phyloP scores from a whole-genome alignment of 2,888 invertebrate genomes.

The Epistrophe eligans region DNA sequence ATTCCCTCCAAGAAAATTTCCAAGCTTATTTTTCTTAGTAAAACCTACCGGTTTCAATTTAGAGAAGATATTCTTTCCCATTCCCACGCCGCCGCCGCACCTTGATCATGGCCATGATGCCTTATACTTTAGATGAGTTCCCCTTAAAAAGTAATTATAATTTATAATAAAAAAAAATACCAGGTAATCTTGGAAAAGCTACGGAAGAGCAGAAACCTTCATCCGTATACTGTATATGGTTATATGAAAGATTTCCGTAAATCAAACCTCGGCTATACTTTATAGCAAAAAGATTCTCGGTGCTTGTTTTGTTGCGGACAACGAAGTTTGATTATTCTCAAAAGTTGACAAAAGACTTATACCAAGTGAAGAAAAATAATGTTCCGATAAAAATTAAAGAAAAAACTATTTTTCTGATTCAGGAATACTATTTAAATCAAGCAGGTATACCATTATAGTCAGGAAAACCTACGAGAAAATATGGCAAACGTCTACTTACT shows the following conservation, averaged over 20 bases:
- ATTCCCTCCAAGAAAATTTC: not conserved
- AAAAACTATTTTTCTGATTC: too few species aligned
- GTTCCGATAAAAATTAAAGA: too few species aligned
- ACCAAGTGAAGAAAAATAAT: too few species aligned
- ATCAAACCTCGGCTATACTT: not conserved
- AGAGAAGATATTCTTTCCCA: not conserved
- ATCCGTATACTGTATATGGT: not conserved
- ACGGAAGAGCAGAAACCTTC: not conserved
- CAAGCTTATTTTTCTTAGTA: not conserved
- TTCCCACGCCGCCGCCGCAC: too few species aligned
- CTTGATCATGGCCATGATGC: not conserved
- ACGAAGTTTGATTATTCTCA: too few species aligned
- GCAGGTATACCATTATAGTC: too few species aligned
- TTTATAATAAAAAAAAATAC: not conserved
- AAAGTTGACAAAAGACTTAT: too few species aligned
- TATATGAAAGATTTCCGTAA: not conserved
- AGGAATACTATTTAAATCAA: too few species aligned
- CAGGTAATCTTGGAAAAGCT: not conserved
- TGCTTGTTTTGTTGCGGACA: not conserved
- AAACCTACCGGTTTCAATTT: conserved; percentile 1
- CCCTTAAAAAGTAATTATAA: conserved; percentile 18
- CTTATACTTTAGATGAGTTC: not conserved
- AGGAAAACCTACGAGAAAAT: too few species aligned
- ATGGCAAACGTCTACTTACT: too few species aligned
- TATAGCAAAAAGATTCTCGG: not conserved